Evolutionary conservation across 2,113 vertebrate species (phyloP).

Genomic region (Ceratotherium simum): DNA sequence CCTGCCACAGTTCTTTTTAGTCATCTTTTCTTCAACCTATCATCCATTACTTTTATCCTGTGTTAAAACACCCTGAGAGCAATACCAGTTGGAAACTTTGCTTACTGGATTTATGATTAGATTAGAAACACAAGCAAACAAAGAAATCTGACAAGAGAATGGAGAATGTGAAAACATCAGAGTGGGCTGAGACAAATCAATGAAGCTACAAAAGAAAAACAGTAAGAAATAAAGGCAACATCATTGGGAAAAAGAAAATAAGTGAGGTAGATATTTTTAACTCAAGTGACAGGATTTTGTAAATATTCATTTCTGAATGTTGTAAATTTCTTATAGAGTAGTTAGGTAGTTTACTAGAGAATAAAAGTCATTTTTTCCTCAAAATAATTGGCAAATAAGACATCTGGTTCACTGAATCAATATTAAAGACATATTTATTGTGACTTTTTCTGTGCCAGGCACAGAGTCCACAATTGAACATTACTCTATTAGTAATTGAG

Average conservation of each 20-base stretch:
- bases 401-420: neutral
- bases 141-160: neutral
- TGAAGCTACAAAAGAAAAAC: neutral
- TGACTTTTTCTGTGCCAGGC: neutral
- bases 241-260: neutral
- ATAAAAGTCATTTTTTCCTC: neutral
- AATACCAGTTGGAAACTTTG: neutral
- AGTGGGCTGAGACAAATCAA: neutral
- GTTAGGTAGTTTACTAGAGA: neutral
- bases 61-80: neutral
- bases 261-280: constrained; percentile 20
- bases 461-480: neutral
- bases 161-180: neutral
- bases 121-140: neutral
- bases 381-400: constrained; percentile 25
- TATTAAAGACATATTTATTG: neutral
- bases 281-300: neutral
- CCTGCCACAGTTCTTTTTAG: neutral
- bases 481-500: neutral
- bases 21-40: neutral
- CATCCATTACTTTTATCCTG: neutral
- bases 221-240: neutral
- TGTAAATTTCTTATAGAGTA: neutral
- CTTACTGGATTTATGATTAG: constrained; percentile 25
- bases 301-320: constrained; percentile 27